Evolutionary conservation across 2,888 invertebrate genomes (phyloP).

Genomic region (Cantharis rufa): DNA sequence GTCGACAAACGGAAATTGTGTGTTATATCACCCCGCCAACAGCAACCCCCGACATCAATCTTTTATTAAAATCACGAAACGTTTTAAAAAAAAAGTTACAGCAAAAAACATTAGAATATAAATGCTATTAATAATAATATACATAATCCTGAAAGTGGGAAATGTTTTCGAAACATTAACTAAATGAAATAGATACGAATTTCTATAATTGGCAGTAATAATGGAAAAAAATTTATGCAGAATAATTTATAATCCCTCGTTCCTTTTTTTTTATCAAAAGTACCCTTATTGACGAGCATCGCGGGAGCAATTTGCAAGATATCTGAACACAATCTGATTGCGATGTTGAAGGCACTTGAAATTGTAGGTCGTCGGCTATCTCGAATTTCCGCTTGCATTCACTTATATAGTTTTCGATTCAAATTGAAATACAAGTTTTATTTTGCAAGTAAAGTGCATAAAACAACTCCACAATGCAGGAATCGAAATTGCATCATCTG

Average conservation of each 20-base stretch:
- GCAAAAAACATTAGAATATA: neutral
- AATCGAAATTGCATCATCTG: neutral
- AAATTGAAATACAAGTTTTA: slow-evolving; percentile 10
- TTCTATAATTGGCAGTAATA: no score
- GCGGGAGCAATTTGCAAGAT: slow-evolving; percentile 24
- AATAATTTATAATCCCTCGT: slow-evolving; percentile 28
- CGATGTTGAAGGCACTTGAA: slow-evolving; percentile 22
- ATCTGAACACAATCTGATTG: slow-evolving; percentile 21
- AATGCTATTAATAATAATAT: no score
- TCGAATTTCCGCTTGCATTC: slow-evolving; percentile 22
- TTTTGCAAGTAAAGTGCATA: neutral
- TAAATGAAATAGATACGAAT: no score
- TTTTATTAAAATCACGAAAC: neutral
- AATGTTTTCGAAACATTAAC: neutral
- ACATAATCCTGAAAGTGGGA: neutral
- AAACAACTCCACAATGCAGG: neutral
- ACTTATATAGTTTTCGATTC: neutral
- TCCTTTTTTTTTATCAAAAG: slow-evolving; percentile 27
- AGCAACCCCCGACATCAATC: slow-evolving; percentile 13
- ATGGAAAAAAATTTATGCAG: no score
- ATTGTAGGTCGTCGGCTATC: slow-evolving; percentile 15
- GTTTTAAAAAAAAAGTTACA: neutral
- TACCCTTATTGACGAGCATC: slow-evolving; percentile 27
- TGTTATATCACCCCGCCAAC: slow-evolving; percentile 19
- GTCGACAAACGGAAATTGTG: slow-evolving; percentile 29